Base-by-base conservation (phyloP, 2,888 invertebrate species). In the Scrobipalpa atriplicella region DNA sequence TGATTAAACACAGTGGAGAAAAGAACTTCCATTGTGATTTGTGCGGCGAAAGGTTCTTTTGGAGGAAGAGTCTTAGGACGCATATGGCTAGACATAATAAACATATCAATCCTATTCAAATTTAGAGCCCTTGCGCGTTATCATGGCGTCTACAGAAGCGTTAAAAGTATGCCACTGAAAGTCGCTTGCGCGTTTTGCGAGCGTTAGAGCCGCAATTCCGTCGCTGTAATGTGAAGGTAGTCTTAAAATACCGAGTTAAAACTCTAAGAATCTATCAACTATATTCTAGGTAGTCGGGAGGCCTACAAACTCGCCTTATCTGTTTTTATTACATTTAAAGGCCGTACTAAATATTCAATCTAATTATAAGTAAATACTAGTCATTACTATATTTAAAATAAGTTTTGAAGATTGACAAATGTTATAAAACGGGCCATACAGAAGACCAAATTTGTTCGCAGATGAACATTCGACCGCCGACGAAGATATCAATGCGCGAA, bases 1-100 rank as follows among this genome's bases (percentile, higher is more conserved):
- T 92, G 90, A 86, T 90, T 0, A 92, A 90, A 62, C 92, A 92
- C 66, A 92, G 92, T 54, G 93, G 93, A 1, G 94, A 94, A 51
- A 93, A 93, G 66, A 92, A 91, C 61, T 94, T 93, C 68, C 93
- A 94, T 64, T 95, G 95, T 69, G 94, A 95, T 61, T 83, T 94
- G 1, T 95, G 95, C 67, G 93, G 94, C 0, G 94, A 94, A 69
- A 89, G 94, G 72, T 93, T 95, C 70, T 93, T 93, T 51, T 94
- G 94, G 82, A 89, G 94, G 66, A 95, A 94, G 65, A 94, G 94
- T 73, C 80, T 95, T 39, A 91, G 93, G 16, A 93, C 93, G 0
- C 95, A 95, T 71, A 89, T 93, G 78, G 89, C 83, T 38, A 84
- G 88, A 70, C 92, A 92, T 76, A 84, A 71, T 69, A 90, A 86